Percentiles rank a stretch among this genome's conserved stretches.
Conservation (phyloP, 2,113 vertebrate species). For the Malurus elegans region DNA sequence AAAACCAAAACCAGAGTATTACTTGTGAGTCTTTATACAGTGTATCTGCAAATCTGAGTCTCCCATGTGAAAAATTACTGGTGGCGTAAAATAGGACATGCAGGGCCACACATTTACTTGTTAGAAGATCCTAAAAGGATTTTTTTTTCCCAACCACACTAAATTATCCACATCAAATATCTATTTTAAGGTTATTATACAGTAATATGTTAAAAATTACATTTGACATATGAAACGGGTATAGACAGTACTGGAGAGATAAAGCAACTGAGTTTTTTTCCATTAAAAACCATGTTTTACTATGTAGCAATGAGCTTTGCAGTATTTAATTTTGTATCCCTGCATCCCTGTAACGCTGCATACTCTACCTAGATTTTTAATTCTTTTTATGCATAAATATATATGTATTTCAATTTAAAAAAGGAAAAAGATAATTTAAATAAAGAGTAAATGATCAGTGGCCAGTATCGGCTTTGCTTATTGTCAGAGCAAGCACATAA, state of each 20-base stretch:
- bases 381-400: not conserved
- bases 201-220: not conserved
- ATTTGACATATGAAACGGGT: not conserved
- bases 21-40: not conserved
- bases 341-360: not conserved
- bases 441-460: not conserved
- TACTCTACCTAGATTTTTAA: not conserved
- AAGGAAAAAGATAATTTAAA: not conserved
- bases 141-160: not conserved
- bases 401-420: not conserved
- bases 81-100: not conserved
- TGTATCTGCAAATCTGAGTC: not conserved
- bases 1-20: slow-evolving; percentile 40
- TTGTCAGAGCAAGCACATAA: not conserved
- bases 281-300: not conserved
- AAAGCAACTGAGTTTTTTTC: not conserved
- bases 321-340: not conserved
- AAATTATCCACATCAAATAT: not conserved
- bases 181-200: not conserved
- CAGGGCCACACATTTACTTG: not conserved
- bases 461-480: not conserved
- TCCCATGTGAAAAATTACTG: not conserved
- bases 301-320: not conserved
- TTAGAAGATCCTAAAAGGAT: not conserved
- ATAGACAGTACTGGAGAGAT: not conserved